Percentiles rank a stretch among this genome's conserved stretches.
Evolutionary conservation across 1,140 invertebrate genomes (phyloP).

Genomic region (Brachionus paranguensis): DNA sequence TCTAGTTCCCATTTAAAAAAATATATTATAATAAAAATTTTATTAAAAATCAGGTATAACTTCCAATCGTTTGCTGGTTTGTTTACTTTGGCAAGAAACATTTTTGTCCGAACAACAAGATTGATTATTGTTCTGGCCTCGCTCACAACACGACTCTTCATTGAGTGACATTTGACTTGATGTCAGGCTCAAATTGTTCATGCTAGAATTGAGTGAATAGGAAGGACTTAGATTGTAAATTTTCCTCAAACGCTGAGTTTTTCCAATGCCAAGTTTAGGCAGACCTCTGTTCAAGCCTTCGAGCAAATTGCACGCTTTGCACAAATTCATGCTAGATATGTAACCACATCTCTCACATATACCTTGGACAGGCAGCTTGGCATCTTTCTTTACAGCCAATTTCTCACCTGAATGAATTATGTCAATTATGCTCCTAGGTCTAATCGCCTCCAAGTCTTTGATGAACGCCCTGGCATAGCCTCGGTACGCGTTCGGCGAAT

Average conservation of each 20-base stretch:
- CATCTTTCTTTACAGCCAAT: constrained; percentile 65
- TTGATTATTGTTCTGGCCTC: neutral
- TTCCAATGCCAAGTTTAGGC: constrained; percentile 59
- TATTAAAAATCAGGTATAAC: neutral
- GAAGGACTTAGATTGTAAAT: constrained; percentile 25
- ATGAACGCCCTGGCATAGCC: constrained; percentile 84
- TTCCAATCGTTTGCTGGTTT: neutral
- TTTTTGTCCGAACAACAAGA: neutral
- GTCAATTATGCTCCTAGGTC: constrained; percentile 79
- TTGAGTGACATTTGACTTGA: constrained; percentile 11
- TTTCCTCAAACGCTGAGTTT: constrained; percentile 30
- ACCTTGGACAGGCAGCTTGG: constrained; percentile 71
- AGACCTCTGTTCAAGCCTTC: constrained; percentile 89
- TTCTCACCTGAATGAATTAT: constrained; percentile 36
- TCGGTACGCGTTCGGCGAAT: constrained; percentile 93
- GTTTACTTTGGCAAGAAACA: neutral
- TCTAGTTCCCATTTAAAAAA: too few relatives aligned
- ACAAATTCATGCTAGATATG: constrained; percentile 88
- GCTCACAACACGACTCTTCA: neutral
- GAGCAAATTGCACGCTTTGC: constrained; percentile 90
- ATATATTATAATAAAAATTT: too few relatives aligned
- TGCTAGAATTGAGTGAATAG: constrained; percentile 34
- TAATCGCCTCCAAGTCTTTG: constrained; percentile 90
- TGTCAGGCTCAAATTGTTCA: neutral
- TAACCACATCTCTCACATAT: constrained; percentile 79